Percentiles rank a stretch among this genome's conserved stretches.
Conservation (phyloP, 2,797 vertebrate genomes). For the Picus viridis region DNA sequence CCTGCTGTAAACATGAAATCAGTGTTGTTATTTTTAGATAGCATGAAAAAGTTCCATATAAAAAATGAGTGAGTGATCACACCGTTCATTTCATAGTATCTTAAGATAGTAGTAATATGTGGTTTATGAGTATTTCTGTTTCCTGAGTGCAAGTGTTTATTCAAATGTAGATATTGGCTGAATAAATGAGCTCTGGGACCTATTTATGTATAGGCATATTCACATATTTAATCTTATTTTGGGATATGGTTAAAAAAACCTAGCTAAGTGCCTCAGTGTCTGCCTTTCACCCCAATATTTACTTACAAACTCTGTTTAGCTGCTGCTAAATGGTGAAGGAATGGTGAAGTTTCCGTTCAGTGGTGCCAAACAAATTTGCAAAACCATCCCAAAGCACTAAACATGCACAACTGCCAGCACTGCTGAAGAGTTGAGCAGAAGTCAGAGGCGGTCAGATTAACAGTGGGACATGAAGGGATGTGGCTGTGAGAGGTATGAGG, state of each 20-base stretch:
- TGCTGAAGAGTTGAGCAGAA: neutral
- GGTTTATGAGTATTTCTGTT: neutral
- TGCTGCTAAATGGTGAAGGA: neutral
- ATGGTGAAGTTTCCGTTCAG: neutral
- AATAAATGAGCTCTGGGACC: neutral
- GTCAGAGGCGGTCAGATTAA: neutral
- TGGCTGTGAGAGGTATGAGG: neutral
- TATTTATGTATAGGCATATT: neutral
- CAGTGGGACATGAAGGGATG: neutral
- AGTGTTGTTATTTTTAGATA: neutral
- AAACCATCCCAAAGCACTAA: neutral
- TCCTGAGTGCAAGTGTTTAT: neutral
- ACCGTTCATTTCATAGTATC: neutral
- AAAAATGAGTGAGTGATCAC: neutral
- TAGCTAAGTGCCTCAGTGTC: neutral
- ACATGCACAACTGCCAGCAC: rapidly evolving
- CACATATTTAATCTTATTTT: neutral
- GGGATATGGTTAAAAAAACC: neutral
- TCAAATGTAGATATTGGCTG: neutral
- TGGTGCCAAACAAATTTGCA: neutral
- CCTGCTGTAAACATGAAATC: neutral
- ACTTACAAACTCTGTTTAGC: neutral
- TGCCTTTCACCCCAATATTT: neutral
- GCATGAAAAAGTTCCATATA: rapidly evolving
- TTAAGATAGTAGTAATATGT: neutral